phyloP scores from a whole-genome alignment of 2,113 vertebrate genomes.

The Terrapene triunguis region DNA sequence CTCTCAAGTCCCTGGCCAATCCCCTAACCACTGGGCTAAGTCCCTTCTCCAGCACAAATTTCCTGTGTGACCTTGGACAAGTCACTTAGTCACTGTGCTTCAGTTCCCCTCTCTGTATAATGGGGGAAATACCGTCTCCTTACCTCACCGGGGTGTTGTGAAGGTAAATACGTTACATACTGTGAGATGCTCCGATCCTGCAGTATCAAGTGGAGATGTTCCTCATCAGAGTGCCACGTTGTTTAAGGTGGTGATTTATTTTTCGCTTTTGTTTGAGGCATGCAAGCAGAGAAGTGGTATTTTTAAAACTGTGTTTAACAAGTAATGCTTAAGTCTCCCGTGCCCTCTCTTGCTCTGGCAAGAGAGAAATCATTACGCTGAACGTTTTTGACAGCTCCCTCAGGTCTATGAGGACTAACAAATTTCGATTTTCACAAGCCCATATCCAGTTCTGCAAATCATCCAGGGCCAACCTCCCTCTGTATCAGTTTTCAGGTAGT shows the following conservation, averaged over 20 bases:
- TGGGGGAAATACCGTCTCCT: not conserved
- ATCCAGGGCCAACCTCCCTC: not conserved
- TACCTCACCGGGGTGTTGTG: not conserved
- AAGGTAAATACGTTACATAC: not conserved
- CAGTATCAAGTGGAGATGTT: not conserved
- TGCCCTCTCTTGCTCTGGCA: not conserved
- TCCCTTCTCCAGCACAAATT: not conserved
- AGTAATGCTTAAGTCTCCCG: too few species aligned
- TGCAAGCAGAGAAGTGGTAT: not conserved
- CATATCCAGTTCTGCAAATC: not conserved
- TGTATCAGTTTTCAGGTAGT: not conserved
- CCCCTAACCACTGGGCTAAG: too few species aligned
- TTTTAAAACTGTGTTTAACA: not conserved
- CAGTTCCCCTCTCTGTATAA: not conserved
- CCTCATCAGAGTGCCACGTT: not conserved
- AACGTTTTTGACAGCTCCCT: not conserved
- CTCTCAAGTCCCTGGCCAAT: too few species aligned
- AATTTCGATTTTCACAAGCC: not conserved
- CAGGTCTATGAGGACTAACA: not conserved
- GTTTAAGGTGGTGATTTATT: not conserved
- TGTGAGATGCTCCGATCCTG: not conserved
- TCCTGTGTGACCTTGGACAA: not conserved
- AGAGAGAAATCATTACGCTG: not conserved
- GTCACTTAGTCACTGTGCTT: not conserved
- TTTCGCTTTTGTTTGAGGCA: not conserved